Conservation (phyloP, 2,797 vertebrate species). For the Arnoldichthys spilopterus region DNA sequence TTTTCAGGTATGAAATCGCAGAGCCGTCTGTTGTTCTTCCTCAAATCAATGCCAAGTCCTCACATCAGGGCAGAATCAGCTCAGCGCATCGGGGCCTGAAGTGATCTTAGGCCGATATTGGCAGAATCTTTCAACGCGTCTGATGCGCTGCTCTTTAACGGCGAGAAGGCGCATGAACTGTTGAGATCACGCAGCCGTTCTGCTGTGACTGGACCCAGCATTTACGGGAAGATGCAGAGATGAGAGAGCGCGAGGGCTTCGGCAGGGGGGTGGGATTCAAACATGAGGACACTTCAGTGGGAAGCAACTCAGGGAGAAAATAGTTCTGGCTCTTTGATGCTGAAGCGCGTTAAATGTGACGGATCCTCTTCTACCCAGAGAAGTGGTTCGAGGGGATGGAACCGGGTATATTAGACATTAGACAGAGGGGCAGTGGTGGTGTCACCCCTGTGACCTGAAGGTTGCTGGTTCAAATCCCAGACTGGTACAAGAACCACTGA, state of each 20-base stretch:
- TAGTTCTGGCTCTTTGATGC: constrained; percentile 12
- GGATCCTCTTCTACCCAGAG: neutral
- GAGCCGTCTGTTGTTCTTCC: constrained; percentile 15
- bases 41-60: constrained; percentile 34
- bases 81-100: constrained; percentile 16
- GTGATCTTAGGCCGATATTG: constrained; percentile 26
- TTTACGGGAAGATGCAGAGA: constrained; percentile 45
- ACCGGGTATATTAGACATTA: neutral
- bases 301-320: constrained; percentile 11
- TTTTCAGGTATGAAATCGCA: constrained; percentile 11
- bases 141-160: constrained; percentile 14
- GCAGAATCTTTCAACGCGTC: neutral
- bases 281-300: constrained; percentile 8
- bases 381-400: neutral
- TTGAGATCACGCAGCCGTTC: constrained; percentile 27
- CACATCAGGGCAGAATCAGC: constrained; percentile 17
- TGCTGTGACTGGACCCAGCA: constrained; percentile 22
- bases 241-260: constrained; percentile 15
- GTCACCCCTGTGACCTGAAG: too few relatives aligned
- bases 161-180: constrained; percentile 14
- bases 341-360: neutral
- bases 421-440: too few relatives aligned
- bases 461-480: too few relatives aligned
- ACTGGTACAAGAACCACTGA: too few relatives aligned
- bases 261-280: neutral